Evolutionary conservation across 2,888 invertebrate species (phyloP).

Genomic region (Catonia carolina): DNA sequence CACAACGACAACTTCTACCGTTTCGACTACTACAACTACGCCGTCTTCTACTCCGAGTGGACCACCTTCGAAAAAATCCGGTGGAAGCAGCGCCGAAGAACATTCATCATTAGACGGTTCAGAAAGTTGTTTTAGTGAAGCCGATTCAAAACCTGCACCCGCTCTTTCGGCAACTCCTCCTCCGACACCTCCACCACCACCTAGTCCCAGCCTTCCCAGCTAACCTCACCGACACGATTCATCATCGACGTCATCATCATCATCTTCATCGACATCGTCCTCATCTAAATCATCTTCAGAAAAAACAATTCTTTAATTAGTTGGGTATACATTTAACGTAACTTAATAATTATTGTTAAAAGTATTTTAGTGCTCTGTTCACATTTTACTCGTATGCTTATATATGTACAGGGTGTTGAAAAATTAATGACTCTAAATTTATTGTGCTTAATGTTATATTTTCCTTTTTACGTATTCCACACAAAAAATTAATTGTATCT

Average conservation of each 20-base stretch:
- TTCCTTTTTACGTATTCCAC: too few relatives aligned
- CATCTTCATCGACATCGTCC: too few relatives aligned
- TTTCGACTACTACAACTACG: slow-evolving; percentile 15
- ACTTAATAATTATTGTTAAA: too few relatives aligned
- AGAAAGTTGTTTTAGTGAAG: slow-evolving; percentile 34
- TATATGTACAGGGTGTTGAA: too few relatives aligned
- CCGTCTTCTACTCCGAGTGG: background rate
- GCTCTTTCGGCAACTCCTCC: slow-evolving; percentile 20
- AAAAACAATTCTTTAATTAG: too few relatives aligned
- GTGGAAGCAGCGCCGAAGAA: slow-evolving; percentile 29
- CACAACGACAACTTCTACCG: slow-evolving; percentile 22
- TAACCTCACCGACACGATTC: background rate
- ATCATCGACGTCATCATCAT: slow-evolving; percentile 1
- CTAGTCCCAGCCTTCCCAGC: background rate
- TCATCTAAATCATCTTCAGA: too few relatives aligned
- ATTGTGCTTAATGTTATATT: too few relatives aligned
- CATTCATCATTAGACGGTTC: slow-evolving; percentile 33
- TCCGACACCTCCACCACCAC: slow-evolving; percentile 6
- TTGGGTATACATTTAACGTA: too few relatives aligned
- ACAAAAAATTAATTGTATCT: too few relatives aligned
- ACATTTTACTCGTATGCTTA: too few relatives aligned
- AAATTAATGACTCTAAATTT: too few relatives aligned
- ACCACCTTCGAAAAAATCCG: slow-evolving; percentile 26
- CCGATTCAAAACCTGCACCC: slow-evolving; percentile 28
- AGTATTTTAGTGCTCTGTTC: too few relatives aligned